Evolutionary conservation across 2,888 invertebrate species (phyloP), one percentile per base, ranked within the genome.

Genomic region (Tenthredo amoena): DNA sequence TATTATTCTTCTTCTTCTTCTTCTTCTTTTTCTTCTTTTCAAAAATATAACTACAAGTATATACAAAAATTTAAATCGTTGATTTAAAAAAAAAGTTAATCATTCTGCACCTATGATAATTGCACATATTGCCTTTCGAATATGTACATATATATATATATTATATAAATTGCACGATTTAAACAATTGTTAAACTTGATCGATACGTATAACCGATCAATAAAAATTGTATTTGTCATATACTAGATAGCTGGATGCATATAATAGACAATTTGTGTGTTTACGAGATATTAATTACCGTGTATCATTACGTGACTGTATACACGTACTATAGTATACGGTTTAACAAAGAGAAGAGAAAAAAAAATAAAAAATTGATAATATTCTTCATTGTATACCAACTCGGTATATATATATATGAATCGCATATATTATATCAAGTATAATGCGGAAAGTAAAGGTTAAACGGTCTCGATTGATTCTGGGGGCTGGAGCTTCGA

Each of bases 391-490:
- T 55, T 55, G 55, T 55, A 50, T 85, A 85, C 76, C 12, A 47
- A 47, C 3, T 43, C 40, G 40, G 5, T 86, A 86, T 84, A 83
- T 47, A 47, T 15, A 47, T 2, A 47, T 47, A 47, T 15, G 9
- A 9, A 10, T 43, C 40, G 40, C 10, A 43, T 43, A 43, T 43
- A 47, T 47, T 47, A 47, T 47, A 47, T 47, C 47, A 15, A 47
- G 47, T 47, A 21, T 58, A 58, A 68, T 68, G 18, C 34, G 34
- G 18, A 7, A 34, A 34, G 26, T 34, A 34, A 26, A 68, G 37
- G 37, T 47, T 68, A 65, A 85, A 87, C 18, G 68, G 18, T 68
- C 10, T 34, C 68, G 68, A 68, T 68, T 68, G 68, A 68, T 34
- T 26, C 18, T 15, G 68, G 68, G 68, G 68, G 68, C 34, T 68